phyloP scores from a whole-genome alignment of 1,140 invertebrate genomes.

The Lepidurus couesii region DNA sequence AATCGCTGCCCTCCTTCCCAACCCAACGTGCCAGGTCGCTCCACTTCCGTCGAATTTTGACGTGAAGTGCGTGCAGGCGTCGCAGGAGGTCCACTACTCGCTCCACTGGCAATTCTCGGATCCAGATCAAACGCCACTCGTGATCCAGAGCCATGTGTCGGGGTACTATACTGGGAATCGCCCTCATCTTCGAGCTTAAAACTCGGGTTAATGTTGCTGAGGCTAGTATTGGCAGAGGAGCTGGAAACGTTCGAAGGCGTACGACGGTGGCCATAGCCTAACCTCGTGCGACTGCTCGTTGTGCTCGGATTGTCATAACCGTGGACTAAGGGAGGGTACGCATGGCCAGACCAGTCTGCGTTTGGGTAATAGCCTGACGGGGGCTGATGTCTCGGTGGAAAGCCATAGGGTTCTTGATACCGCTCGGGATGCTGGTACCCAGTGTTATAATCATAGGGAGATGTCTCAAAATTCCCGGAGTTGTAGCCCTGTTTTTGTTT shows the following conservation, averaged over 20 bases:
- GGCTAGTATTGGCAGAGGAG: slow-evolving; percentile 50
- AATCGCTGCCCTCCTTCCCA: slow-evolving; percentile 51
- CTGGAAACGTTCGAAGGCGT: slow-evolving; percentile 68
- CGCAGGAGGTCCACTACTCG: slow-evolving; percentile 37
- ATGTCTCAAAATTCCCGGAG: neutral
- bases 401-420: slow-evolving; percentile 26
- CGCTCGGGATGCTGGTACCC: slow-evolving; percentile 20
- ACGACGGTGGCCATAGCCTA: slow-evolving; percentile 50
- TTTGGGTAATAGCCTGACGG: neutral
- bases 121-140: slow-evolving; percentile 35
- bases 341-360: neutral
- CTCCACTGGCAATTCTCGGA: slow-evolving; percentile 35
- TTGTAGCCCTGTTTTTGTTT: slow-evolving; percentile 14
- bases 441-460: neutral
- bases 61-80: slow-evolving; percentile 47
- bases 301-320: slow-evolving; percentile 22
- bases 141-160: slow-evolving; percentile 31
- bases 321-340: neutral
- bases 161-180: slow-evolving; percentile 46
- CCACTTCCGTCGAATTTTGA: slow-evolving; percentile 57
- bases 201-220: slow-evolving; percentile 53
- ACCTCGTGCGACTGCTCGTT: slow-evolving; percentile 16
- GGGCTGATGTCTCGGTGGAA: neutral
- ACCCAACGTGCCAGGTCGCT: slow-evolving; percentile 64
- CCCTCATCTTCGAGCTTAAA: slow-evolving; percentile 59